A percentile compares a stretch with the other conserved stretches of the same genome.
These are phyloP conservation scores for Mastomys coucha DNA, from an alignment of 2,113 vertebrate genomes.

Conservation along the genomic window DNA sequence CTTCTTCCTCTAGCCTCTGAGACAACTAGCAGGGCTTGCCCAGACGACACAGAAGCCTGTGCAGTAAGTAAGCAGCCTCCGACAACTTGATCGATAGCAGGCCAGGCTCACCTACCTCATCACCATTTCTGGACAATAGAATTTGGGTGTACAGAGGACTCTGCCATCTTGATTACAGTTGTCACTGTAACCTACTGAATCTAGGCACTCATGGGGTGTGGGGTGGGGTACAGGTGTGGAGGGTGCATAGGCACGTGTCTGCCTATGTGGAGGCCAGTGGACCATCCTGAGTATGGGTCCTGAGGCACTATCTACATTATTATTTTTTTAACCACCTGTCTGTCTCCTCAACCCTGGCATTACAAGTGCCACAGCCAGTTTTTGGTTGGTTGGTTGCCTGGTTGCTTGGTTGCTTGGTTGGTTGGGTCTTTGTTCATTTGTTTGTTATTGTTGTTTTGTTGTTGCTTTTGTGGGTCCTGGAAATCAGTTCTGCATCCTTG, in stretches of 20 bases:
- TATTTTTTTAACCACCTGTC: background rate
- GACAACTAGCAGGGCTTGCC: background rate
- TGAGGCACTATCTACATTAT: no score
- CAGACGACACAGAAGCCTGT: background rate
- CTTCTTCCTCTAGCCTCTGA: background rate
- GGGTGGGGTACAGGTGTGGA: background rate
- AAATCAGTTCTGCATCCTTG: background rate
- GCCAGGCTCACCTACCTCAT: background rate
- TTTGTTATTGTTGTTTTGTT: background rate
- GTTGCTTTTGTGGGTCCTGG: background rate
- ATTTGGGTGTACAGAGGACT: background rate
- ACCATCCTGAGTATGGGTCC: background rate
- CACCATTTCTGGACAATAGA: background rate
- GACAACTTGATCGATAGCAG: background rate
- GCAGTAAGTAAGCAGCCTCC: background rate
- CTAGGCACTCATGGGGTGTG: background rate
- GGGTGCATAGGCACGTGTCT: background rate
- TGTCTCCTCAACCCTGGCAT: background rate
- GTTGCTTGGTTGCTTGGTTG: background rate
- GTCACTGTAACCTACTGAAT: background rate
- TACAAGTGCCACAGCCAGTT: background rate
- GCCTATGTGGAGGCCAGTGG: background rate
- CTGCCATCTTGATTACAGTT: background rate
- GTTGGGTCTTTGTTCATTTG: background rate
- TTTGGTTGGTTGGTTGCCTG: background rate